phyloP scores from a whole-genome alignment of 2,113 vertebrate species.

The Chloropsis hardwickii region DNA sequence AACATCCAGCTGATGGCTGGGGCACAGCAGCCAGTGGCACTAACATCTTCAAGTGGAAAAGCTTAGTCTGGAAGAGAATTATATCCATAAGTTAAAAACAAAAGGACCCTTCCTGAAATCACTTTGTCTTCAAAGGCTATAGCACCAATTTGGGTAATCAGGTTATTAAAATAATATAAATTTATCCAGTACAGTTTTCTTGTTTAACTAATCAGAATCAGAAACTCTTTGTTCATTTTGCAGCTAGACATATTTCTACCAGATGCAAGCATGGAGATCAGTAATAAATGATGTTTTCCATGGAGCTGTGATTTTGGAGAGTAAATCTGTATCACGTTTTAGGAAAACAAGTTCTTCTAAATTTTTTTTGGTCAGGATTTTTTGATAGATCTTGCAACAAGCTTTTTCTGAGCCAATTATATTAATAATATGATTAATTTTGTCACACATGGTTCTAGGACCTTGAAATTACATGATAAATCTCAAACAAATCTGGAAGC shows the following conservation, averaged over 20 bases:
- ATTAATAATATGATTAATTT: neutral
- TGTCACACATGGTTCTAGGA: neutral
- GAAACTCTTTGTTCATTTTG: neutral
- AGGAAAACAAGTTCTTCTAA: neutral
- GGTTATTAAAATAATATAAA: conserved; percentile 19
- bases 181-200: neutral
- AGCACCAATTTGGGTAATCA: neutral
- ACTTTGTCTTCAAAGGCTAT: neutral
- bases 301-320: neutral
- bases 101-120: neutral
- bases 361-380: neutral
- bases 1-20: neutral
- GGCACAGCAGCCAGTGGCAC: neutral
- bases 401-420: neutral
- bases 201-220: neutral
- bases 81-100: neutral
- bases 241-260: neutral
- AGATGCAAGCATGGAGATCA: neutral
- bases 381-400: neutral
- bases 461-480: neutral
- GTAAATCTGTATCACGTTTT: neutral
- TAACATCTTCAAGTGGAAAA: neutral
- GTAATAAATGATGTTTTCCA: neutral
- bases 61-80: neutral
- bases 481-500: neutral